These are phyloP conservation scores for Linnaemya vulpina DNA, from an alignment of 2,888 invertebrate genomes.

Conservation along the genomic window DNA sequence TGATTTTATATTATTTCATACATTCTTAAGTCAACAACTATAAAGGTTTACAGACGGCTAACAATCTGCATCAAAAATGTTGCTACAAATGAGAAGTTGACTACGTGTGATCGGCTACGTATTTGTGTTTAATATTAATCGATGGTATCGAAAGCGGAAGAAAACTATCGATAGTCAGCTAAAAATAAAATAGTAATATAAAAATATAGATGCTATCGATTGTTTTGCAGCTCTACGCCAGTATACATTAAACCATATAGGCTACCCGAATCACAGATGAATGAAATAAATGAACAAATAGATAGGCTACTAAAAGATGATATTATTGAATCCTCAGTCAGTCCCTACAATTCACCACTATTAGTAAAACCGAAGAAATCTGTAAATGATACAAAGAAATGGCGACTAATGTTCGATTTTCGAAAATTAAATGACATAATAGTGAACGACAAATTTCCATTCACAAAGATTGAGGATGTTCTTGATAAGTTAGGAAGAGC, in stretches of 20 bases:
- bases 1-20: no score
- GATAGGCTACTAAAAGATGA: neutral
- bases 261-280: neutral
- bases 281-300: neutral
- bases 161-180: no score
- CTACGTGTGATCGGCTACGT: neutral
- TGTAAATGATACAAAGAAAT: neutral
- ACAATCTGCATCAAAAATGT: no score
- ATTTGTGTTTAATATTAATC: neutral
- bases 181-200: no score
- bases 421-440: neutral
- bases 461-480: neutral
- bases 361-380: conserved; percentile 7
- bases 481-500: no score
- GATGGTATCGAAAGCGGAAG: no score
- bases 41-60: no score
- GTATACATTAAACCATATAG: conserved; percentile 4
- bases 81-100: neutral
- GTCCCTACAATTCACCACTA: neutral
- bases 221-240: neutral
- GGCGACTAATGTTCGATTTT: neutral
- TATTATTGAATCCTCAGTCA: conserved; percentile 5
- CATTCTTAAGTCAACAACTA: no score
- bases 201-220: neutral
- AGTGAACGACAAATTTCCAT: neutral